Base-by-base conservation (phyloP, 1,140 invertebrate genomes). In the Holcopasites calliopsidis region DNA sequence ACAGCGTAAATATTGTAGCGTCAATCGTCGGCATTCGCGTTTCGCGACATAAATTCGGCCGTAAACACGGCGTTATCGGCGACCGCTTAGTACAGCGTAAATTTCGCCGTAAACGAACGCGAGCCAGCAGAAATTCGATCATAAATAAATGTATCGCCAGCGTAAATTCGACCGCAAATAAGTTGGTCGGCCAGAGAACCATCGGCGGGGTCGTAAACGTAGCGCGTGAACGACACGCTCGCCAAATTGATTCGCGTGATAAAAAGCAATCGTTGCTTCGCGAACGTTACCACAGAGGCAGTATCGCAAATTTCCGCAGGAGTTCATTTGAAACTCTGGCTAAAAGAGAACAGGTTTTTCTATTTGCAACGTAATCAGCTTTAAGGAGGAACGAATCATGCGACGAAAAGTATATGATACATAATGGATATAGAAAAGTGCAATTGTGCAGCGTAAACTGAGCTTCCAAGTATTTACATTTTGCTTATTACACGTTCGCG, bases 11-110 rank as follows among this genome's bases (percentile, higher is more conserved):
- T 71, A 71, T 57, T 69, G 40, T 8, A 54, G n/a, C 50, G 66
- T 57, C 66, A 57, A 69, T 69, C 66, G 44, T 57, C 38, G 52
- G 33, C 18, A n/a, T 16, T 33, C 38, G 38, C 28, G 31, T 26
- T 16, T 35, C 13, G 21, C 44, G 31, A 10, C 52, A 31, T 69
- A 69, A 69, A 69, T 69, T 69, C 26, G 11, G 13, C 13, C 28
- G 44, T 69, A 69, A 69, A 69, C n/a, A n/a, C 18, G n/a, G 28
- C 50, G n/a, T 44, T 57, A 69, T 69, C 66, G 52, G 66, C 23
- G 66, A 44, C n/a, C 38, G 52, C 26, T 69, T 50, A 57, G 66
- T 18, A 26, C 16, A 31, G 52, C 52, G 44, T 69, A 69, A 69
- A 57, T 69, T 57, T 57, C 52, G 1, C 18, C n/a, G 6, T 55